Conservation (phyloP, 2,113 vertebrate species). For the Anolis carolinensis region DNA sequence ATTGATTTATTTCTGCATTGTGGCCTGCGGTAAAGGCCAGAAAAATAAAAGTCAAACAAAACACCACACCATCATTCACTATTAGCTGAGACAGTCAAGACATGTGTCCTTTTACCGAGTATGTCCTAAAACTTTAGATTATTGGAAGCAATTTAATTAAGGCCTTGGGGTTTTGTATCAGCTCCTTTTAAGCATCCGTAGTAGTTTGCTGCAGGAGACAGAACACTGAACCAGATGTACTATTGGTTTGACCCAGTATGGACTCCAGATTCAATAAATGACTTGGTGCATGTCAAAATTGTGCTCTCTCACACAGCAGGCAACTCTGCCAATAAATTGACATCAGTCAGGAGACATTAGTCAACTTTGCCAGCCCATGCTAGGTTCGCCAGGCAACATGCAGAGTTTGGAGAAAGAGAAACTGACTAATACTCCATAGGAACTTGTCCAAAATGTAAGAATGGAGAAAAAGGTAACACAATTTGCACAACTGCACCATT, state of each 20-base stretch:
- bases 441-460: too few species aligned
- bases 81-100: background rate
- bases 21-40: background rate
- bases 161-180: background rate
- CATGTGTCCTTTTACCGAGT: background rate
- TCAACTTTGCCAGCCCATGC: background rate
- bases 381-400: background rate
- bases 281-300: background rate
- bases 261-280: background rate
- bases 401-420: background rate
- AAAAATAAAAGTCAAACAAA: background rate
- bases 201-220: background rate
- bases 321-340: background rate
- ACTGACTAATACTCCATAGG: background rate
- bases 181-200: background rate
- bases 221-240: background rate
- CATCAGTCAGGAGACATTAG: background rate
- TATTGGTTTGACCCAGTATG: background rate
- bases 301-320: background rate
- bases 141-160: conserved; percentile 9
- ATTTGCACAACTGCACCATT: too few species aligned
- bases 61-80: background rate
- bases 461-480: too few species aligned
- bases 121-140: background rate
- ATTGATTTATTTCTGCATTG: background rate